A percentile compares a stretch with the other conserved stretches of the same genome.
Evolutionary conservation across 1,140 invertebrate species (phyloP).

Genomic region (Harpegnathos saltator): DNA sequence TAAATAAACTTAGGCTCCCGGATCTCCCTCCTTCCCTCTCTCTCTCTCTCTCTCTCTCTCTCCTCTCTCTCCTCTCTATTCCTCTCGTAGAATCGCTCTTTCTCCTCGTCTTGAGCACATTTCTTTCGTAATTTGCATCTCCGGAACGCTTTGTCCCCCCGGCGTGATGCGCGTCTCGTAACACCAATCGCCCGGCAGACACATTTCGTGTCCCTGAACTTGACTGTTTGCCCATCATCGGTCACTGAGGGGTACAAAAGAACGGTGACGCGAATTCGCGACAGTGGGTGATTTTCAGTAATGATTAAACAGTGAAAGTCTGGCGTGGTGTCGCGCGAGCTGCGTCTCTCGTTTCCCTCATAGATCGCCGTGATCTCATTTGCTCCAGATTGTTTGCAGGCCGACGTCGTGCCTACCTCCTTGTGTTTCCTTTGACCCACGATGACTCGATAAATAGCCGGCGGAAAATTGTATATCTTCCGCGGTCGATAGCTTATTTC

Average conservation of each 20-base stretch:
- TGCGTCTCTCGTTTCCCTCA: not conserved
- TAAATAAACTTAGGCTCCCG: conserved; percentile 75
- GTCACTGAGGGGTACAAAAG: conserved; percentile 40
- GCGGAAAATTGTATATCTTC: too few species aligned
- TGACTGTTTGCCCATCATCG: not conserved
- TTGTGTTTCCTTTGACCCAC: too few species aligned
- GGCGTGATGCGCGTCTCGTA: conserved; percentile 42
- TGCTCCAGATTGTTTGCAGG: not conserved
- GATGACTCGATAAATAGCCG: not conserved
- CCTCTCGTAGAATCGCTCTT: conserved; percentile 11
- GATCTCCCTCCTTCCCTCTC: conserved; percentile 37
- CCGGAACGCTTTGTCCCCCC: conserved; percentile 59
- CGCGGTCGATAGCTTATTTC: too few species aligned
- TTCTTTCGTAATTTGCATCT: conserved; percentile 72
- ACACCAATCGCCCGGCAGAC: conserved; percentile 58
- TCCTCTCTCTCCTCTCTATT: not conserved
- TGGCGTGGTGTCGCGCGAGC: not conserved
- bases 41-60: too few species aligned
- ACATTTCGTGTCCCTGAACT: conserved; percentile 67
- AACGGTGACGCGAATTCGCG: too few species aligned
- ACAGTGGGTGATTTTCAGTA: not conserved
- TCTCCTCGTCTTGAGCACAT: conserved; percentile 63
- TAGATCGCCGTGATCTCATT: not conserved
- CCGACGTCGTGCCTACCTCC: too few species aligned
- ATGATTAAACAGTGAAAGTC: too few species aligned